Evolutionary conservation across 2,113 vertebrate genomes (phyloP).

Genomic region (Myrmecobius fasciatus): DNA sequence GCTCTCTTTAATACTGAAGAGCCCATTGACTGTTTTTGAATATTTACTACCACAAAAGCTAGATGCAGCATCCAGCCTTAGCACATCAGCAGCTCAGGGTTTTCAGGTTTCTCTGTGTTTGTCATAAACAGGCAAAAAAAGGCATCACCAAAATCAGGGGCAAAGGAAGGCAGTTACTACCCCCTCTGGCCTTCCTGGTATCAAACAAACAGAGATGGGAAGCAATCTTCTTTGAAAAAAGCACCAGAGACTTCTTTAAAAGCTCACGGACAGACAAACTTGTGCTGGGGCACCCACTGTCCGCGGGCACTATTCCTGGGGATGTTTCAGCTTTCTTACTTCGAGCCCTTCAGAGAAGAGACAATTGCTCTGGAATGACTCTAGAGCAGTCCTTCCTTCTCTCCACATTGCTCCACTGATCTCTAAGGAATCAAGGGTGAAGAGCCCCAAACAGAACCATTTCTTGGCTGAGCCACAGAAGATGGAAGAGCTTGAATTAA

Average conservation of each 20-base stretch:
- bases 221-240: neutral
- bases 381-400: neutral
- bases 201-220: neutral
- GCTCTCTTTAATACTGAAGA: neutral
- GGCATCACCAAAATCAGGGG: too few species aligned
- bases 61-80: neutral
- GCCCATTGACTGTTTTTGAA: neutral
- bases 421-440: neutral
- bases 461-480: neutral
- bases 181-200: neutral
- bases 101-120: neutral
- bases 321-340: neutral
- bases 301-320: too few species aligned
- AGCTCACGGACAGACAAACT: neutral
- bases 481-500: neutral
- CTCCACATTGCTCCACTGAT: neutral
- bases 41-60: neutral
- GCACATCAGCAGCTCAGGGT: neutral
- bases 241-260: neutral
- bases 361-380: neutral
- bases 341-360: neutral
- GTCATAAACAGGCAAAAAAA: neutral
- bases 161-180: neutral
- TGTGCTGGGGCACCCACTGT: too few species aligned
- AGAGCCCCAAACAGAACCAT: neutral